Percentiles rank a stretch among this genome's conserved stretches.
phyloP scores from a whole-genome alignment of 1,140 invertebrate genomes.

The Ceratina australensis region DNA sequence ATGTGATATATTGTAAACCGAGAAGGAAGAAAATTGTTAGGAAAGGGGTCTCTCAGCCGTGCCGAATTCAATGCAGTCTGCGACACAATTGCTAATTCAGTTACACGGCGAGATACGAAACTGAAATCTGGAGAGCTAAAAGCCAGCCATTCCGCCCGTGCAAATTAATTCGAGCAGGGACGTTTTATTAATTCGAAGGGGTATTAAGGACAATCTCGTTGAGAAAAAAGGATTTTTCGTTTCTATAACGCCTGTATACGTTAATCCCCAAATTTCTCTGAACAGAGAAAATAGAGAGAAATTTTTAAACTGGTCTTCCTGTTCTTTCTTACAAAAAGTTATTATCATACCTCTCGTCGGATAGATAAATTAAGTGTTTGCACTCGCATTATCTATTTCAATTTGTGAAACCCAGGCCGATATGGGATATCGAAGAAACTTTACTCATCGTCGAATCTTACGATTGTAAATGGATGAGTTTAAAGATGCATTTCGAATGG shows the following conservation, averaged over 20 bases:
- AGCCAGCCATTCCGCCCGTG: background rate
- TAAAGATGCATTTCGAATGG: conserved; percentile 11
- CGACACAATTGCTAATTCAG: conserved; percentile 11
- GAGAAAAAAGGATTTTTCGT: background rate
- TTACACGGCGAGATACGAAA: conserved; percentile 10
- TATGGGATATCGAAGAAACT: no score
- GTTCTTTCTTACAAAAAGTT: no score
- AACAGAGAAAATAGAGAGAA: no score
- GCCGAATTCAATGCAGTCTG: conserved; percentile 1
- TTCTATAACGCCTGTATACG: background rate
- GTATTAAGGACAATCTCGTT: background rate
- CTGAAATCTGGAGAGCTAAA: background rate
- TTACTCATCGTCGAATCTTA: background rate
- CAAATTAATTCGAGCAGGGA: background rate
- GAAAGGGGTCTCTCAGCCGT: background rate
- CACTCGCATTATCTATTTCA: no score
- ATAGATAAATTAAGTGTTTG: no score
- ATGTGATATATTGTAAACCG: no score
- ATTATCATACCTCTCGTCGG: no score
- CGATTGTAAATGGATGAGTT: conserved; percentile 28
- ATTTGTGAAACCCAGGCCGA: no score
- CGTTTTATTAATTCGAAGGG: conserved; percentile 3
- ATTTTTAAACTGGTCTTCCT: no score
- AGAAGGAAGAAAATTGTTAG: background rate
- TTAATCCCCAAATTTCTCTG: background rate